Conservation (phyloP, 2,113 vertebrate species). For the Chloroceryle aenea region DNA sequence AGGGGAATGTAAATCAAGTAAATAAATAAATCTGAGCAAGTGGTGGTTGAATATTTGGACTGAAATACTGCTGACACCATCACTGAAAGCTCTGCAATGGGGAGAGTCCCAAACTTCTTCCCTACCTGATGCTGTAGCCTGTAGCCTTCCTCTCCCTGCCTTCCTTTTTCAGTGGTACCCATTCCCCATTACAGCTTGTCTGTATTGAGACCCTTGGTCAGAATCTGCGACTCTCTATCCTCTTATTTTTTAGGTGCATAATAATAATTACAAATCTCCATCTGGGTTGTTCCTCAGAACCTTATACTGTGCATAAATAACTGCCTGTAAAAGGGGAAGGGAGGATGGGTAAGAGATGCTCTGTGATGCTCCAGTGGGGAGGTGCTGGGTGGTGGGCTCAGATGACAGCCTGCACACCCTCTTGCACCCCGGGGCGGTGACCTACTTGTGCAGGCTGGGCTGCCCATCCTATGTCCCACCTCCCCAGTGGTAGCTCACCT, state of each 20-base stretch:
- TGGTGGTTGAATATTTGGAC: not conserved
- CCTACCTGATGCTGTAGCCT: not conserved
- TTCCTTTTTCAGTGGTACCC: not conserved
- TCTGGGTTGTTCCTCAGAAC: not conserved
- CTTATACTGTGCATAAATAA: accelerated
- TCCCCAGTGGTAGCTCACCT: not conserved
- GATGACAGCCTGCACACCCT: not conserved
- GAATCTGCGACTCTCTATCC: not conserved
- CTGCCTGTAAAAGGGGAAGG: not conserved
- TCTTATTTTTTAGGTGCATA: not conserved
- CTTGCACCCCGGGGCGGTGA: accelerated
- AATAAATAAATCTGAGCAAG: constrained; percentile 58
- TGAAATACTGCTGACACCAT: constrained; percentile 41
- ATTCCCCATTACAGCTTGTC: not conserved
- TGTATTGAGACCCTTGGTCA: not conserved
- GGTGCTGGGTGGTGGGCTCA: not conserved
- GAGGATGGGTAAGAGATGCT: not conserved
- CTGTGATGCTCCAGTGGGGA: not conserved
- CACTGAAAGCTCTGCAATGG: not conserved
- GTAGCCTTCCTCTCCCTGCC: not conserved
- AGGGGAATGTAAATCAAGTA: constrained; percentile 25
- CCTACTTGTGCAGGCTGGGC: accelerated
- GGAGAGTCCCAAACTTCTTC: not conserved
- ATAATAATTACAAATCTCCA: not conserved
- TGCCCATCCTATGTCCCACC: not conserved